phyloP scores from a whole-genome alignment of 2,113 vertebrate species.

The Ameiurus melas region DNA sequence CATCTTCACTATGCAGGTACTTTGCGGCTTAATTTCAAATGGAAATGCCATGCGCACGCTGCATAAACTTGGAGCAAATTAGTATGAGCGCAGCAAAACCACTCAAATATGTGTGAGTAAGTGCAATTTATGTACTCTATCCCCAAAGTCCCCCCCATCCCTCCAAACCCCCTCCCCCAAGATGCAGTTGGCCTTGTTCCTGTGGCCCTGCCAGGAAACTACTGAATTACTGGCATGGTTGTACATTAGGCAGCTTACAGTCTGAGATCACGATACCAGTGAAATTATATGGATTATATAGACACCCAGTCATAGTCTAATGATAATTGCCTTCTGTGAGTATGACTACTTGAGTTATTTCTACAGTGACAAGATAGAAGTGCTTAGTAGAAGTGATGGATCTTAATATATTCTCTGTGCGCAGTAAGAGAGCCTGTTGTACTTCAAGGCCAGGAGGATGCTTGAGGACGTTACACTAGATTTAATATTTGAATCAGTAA shows the following conservation, averaged over 20 bases:
- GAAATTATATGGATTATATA: not conserved
- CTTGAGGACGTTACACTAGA: not conserved
- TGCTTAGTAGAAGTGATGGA: not conserved
- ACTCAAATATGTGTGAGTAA: conserved; percentile 6
- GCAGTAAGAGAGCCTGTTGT: not conserved
- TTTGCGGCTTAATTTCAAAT: not conserved
- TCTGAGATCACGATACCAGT: not conserved
- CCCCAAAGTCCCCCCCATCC: too few relatives aligned
- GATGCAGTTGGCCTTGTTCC: conserved; percentile 13
- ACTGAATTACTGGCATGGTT: not conserved
- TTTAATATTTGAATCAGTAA: not conserved
- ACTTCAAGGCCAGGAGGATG: not conserved
- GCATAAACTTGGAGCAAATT: not conserved
- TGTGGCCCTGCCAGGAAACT: not conserved
- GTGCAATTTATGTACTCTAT: conserved; percentile 21
- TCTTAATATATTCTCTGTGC: not conserved
- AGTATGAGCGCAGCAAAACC: not conserved
- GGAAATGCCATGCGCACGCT: not conserved
- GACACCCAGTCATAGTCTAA: conserved; percentile 1
- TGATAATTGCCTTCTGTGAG: not conserved
- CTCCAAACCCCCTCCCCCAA: too few relatives aligned
- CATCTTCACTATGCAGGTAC: not conserved
- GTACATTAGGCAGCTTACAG: not conserved
- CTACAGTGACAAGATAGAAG: not conserved
- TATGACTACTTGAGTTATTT: not conserved